These are phyloP conservation scores for Clupea harengus DNA, from an alignment of 2,113 vertebrate genomes.

Conservation along the genomic window DNA sequence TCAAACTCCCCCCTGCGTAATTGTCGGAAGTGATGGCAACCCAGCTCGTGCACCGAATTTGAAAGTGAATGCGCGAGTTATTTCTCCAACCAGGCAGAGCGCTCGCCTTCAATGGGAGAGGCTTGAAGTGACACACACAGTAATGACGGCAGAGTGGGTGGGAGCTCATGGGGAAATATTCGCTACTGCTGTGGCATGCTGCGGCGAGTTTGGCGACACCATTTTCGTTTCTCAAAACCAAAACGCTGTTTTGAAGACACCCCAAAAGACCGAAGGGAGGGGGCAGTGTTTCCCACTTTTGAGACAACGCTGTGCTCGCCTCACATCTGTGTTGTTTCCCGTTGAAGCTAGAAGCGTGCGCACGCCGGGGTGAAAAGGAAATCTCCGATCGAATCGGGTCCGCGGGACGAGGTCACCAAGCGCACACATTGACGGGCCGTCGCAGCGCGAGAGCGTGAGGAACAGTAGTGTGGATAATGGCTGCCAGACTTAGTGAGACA, in stretches of 20 bases:
- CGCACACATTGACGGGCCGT: slow-evolving; percentile 22
- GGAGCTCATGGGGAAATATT: slow-evolving; percentile 2
- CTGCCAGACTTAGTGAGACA: slow-evolving; percentile 63
- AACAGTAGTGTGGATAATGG: slow-evolving; percentile 60
- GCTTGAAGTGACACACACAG: not conserved
- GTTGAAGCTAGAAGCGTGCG: not conserved
- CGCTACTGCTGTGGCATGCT: not conserved
- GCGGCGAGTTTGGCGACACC: slow-evolving; percentile 9
- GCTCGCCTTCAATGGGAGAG: slow-evolving; percentile 8
- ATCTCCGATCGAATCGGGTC: slow-evolving; percentile 52
- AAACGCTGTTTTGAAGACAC: slow-evolving; percentile 14
- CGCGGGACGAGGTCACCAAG: slow-evolving; percentile 37
- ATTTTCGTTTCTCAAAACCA: not conserved
- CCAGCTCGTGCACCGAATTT: slow-evolving; percentile 41
- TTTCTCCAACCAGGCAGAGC: not conserved
- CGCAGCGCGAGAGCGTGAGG: slow-evolving; percentile 51
- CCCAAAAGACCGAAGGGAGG: slow-evolving; percentile 28
- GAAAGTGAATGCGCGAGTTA: slow-evolving; percentile 23
- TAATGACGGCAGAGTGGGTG: slow-evolving; percentile 10
- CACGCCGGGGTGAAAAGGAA: slow-evolving; percentile 23
- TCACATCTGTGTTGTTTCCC: not conserved
- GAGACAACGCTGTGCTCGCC: not conserved
- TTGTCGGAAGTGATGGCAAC: not conserved
- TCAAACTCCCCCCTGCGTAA: not conserved
- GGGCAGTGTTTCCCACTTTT: slow-evolving; percentile 46